These are phyloP conservation scores for Danaus plexippus DNA, from an alignment of 1,140 invertebrate species.

Conservation along the genomic window DNA sequence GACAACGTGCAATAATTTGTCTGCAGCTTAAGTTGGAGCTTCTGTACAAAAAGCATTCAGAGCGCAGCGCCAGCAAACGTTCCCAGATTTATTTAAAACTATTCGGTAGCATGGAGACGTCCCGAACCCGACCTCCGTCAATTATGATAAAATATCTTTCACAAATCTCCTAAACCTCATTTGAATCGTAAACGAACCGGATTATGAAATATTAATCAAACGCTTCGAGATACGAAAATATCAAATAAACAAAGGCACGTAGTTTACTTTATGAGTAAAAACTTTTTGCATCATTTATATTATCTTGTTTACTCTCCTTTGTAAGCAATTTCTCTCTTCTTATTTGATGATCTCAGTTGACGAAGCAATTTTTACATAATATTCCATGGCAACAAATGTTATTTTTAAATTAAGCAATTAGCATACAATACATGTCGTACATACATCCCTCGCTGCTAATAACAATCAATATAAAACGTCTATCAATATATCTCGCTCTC, in stretches of 20 bases:
- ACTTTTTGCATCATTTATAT: slow-evolving; percentile 8
- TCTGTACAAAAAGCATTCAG: slow-evolving; percentile 4
- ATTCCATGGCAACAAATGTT: too few species aligned
- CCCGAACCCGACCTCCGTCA: slow-evolving; percentile 1
- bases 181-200: slow-evolving; percentile 5
- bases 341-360: too few species aligned
- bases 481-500: too few species aligned
- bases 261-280: slow-evolving; percentile 4
- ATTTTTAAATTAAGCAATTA: too few species aligned
- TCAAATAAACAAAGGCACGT: slow-evolving; percentile 1
- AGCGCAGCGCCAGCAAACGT: slow-evolving; percentile 5
- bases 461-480: too few species aligned
- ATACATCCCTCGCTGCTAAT: too few species aligned
- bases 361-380: too few species aligned
- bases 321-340: too few species aligned
- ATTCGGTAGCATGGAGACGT: slow-evolving; percentile 2
- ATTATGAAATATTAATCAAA: slow-evolving; percentile 12
- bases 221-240: slow-evolving; percentile 2
- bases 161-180: slow-evolving; percentile 7
- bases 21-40: slow-evolving; percentile 6
- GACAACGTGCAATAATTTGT: slow-evolving; percentile 8
- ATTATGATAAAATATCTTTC: slow-evolving; percentile 9
- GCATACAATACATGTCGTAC: too few species aligned
- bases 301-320: slow-evolving; percentile 6
- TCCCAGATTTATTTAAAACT: slow-evolving; percentile 4